These are phyloP conservation scores for Cynopterus brachyotis DNA, from an alignment of 2,113 vertebrate genomes.

Conservation along the genomic window DNA sequence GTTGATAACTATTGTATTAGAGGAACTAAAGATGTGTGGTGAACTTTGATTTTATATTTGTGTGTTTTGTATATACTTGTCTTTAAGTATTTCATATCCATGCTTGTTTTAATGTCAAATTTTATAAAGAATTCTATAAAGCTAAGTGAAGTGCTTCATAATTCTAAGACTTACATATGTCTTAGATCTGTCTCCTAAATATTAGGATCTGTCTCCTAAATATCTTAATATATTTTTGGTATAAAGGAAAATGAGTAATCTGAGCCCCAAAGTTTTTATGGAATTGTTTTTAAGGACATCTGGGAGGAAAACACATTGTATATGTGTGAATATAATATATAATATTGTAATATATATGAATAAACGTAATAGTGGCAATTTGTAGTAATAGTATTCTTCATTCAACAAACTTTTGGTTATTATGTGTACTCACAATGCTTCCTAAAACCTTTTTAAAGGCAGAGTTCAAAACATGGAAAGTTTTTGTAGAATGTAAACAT, in stretches of 20 bases:
- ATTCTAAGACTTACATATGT: not conserved
- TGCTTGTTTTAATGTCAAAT: not conserved
- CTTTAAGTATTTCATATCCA: not conserved
- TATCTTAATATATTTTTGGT: slow-evolving; percentile 25
- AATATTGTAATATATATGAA: too few relatives aligned
- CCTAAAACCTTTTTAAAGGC: not conserved
- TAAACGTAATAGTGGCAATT: not conserved
- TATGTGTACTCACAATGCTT: not conserved
- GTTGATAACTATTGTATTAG: not conserved
- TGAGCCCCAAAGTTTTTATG: slow-evolving; percentile 25
- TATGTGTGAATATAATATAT: not conserved
- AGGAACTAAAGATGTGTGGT: not conserved
- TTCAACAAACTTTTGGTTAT: not conserved
- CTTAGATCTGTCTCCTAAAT: slow-evolving; percentile 12
- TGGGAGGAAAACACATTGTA: not conserved
- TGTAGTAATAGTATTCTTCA: not conserved
- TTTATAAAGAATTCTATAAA: not conserved
- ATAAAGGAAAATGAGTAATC: slow-evolving; percentile 35
- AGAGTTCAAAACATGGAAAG: not conserved
- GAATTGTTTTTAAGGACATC: not conserved
- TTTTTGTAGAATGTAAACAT: not conserved
- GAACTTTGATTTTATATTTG: not conserved
- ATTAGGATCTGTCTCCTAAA: slow-evolving; percentile 6
- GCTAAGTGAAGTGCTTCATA: slow-evolving; percentile 14
- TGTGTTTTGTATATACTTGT: not conserved